Evolutionary conservation across 2,888 invertebrate species (phyloP), one percentile per base, ranked within the genome.

Genomic region (Onthophagus sagittarius): DNA sequence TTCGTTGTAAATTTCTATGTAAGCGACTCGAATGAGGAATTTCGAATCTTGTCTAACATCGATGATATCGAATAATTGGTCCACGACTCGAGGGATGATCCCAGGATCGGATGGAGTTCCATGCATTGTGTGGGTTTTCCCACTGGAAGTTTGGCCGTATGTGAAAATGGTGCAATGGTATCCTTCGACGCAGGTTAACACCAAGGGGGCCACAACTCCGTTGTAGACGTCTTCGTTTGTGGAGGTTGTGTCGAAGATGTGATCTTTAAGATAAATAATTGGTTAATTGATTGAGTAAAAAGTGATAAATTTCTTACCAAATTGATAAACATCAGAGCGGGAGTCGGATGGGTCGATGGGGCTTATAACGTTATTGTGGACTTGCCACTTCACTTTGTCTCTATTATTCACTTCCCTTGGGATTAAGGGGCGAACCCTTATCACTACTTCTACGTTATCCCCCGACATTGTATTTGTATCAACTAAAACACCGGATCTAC

Each of bases 121-220:
- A 82, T 93, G 89, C 92, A 95, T 94, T 0, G 94, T 95, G 79
- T 91, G 91, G 0, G 95, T 96, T 85, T 95, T 95, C 71, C 96
- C 97, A 0, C 95, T 95, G 0, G 95, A 93, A 3, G 96, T 96
- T 84, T 97, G 96, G 5, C 96, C 96, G 83, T 97, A 97, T 0
- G 96, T 95, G 86, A 97, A 95, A 77, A 97, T 91, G 0, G 96
- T 96, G 0, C 95, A 95, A 83, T 95, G 94, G 79, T 94, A 91
- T 1, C 95, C 95, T 76, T 89, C 88, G 9, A 93, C 87, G 0
- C 92, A 90, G 0, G 92, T 89, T 76, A 91, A 88, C 1, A 94
- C 90, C 76, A 94, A 91, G 0, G 93, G 92, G 78, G 90, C 89
- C 0, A 92, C 93, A 77, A 93, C 86, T 73, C 87, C 88, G 76